Evolutionary conservation across 2,797 vertebrate species (phyloP), one percentile per base, ranked within the genome.

Genomic region (Poeciliopsis presidionis): DNA sequence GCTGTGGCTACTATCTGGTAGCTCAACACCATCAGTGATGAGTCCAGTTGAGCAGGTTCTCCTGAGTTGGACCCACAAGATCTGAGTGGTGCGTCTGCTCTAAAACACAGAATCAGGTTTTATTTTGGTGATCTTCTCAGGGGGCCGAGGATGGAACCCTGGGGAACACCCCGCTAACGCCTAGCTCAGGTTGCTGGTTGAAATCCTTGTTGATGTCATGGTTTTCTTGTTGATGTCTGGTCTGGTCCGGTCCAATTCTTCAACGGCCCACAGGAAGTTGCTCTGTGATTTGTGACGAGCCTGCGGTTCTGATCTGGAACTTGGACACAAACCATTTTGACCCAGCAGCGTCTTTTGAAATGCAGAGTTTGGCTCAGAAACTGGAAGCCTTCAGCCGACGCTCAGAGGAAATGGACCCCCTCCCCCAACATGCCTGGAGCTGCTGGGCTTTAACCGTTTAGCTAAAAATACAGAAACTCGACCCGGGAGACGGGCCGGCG

Each of bases 401-500:
- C 36, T 57, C 25, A 14, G 25, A 39, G 30, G 72, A n/a, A 57
- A 28, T 8, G 7, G 41, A 43, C 5, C 30, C 47, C 30, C 45
- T 30, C 16, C 46, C 46, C 59, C 45, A 49, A 30, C 18, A 49
- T 33, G 22, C 72, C 53, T 57, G 25, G 16, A 25, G 53, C 72
- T 28, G 36, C 39, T 28, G 5, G 39, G 53, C 53, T 74, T 74
- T 57, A 55, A 74, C 72, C 7, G 25, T 59, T 55, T 55, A 55
- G 72, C 72, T 73, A 73, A 73, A 73, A 73, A 74, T 74, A 59
- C 53, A 74, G 73, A 59, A 74, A 74, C 73, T 55, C 11, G 53
- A 74, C 51, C 53, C 43, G 30, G 53, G 47, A 53, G 72, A 55
- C 33, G 3, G 33, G 72, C 72, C 3, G 49, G 30, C 11, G 43